Evolutionary conservation across 2,888 invertebrate species (phyloP), one percentile per base, ranked within the genome.

Genomic region (Archips xylosteana): DNA sequence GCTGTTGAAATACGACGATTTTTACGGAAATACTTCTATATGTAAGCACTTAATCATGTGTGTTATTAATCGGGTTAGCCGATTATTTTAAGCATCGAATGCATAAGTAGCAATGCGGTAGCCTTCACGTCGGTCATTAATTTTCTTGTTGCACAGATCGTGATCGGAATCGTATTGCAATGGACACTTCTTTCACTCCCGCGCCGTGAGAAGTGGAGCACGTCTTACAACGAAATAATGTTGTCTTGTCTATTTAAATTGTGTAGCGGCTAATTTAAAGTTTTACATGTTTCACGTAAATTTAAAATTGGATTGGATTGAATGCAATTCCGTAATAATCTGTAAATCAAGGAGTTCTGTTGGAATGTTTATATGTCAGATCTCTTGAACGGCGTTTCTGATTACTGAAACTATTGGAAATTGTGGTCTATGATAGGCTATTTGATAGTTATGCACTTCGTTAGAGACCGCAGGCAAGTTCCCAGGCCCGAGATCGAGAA

Each of bases 201-300:
- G 79, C 81, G 79, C 81, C 82, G 85, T 91, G 91, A 79, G 91
- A 91, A 91, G 83, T 87, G 76, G 90, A 83, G 84, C 91, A 87
- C 76, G 78, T 83, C 83, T 84, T 82, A 81, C 78, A 80, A 80
- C 81, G 82, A 83, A 79, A 73, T 69, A 73, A 72, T 72, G 67
- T 72, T 64, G 73, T 69, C 73, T 72, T 64, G 73, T 69, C 73
- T 69, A 70, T 74, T 70, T 72, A 75, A 72, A 66, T 70, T 57
- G 54, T 65, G 54, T 75, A 79, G 80, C 76, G 60, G 71, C 63
- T 64, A 59, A 73, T 68, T 59, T 68, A 62, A 9, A 15, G 61
- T 59, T 66, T 66, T n/a, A 62, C 54, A 42, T 62, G 67, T 68
- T 63, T 57, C 15, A 54, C 66, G 62, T 45, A 45, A 62, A 47